phyloP scores from a whole-genome alignment of 2,888 invertebrate species.

The Sussaba pulchella region DNA sequence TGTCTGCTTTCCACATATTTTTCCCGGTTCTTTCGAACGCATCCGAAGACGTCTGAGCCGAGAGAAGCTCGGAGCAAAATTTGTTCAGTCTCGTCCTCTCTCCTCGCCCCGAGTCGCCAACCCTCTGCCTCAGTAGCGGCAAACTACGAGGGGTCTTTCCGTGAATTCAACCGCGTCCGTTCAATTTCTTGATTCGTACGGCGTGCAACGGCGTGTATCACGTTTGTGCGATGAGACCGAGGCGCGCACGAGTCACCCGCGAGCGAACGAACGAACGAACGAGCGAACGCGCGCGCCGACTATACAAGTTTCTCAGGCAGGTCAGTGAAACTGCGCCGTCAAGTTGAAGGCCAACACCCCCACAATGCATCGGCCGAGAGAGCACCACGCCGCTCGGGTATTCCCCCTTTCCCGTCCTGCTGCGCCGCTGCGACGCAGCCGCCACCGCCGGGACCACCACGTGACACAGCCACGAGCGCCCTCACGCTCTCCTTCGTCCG shows the following conservation, averaged over 20 bases:
- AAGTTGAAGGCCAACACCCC: conserved; percentile 85
- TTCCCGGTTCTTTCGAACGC: not conserved
- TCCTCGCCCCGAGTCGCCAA: too few relatives aligned
- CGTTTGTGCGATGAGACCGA: conserved; percentile 22
- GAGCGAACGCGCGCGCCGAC: conserved; percentile 73
- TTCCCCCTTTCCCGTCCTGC: conserved; percentile 49
- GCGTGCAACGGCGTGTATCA: not conserved
- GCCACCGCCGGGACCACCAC: conserved; percentile 40
- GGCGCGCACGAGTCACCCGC: conserved; percentile 72
- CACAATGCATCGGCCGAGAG: conserved; percentile 83
- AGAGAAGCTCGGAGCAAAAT: conserved; percentile 30
- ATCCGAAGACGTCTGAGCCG: conserved; percentile 1
- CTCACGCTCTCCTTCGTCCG: conserved; percentile 12
- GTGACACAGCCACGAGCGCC: conserved; percentile 46
- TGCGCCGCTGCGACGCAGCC: conserved; percentile 22
- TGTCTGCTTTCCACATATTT: not conserved
- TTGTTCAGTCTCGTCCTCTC: too few relatives aligned
- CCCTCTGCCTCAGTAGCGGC: conserved; percentile 40
- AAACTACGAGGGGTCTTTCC: conserved; percentile 41
- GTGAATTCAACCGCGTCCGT: not conserved
- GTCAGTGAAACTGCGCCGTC: conserved; percentile 85
- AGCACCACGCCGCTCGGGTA: conserved; percentile 61
- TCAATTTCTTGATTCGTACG: not conserved
- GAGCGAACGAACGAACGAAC: conserved; percentile 76
- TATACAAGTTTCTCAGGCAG: conserved; percentile 84